Conservation (phyloP, 1,140 invertebrate species). For the Eupeodes corollae region DNA sequence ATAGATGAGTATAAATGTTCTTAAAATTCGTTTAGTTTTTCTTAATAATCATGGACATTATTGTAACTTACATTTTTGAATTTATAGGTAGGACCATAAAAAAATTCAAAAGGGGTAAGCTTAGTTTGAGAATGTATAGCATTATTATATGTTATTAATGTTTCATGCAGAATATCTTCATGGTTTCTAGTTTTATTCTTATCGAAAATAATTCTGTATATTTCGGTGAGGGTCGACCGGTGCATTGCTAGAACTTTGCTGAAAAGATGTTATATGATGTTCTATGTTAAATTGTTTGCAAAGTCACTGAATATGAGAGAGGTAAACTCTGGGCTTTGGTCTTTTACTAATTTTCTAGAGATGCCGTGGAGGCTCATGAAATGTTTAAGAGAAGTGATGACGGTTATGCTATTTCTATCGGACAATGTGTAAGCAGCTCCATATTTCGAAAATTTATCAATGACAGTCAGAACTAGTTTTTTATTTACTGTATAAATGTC, state of each 20-base stretch:
- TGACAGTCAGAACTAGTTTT: constrained; percentile 17
- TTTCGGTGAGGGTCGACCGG: constrained; percentile 13
- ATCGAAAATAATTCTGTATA: constrained; percentile 5
- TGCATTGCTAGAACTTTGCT: constrained; percentile 11
- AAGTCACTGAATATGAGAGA: constrained; percentile 13
- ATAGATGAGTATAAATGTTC: neutral
- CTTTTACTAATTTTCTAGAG: constrained; percentile 17
- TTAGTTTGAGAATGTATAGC: constrained; percentile 3
- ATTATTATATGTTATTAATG: constrained; percentile 4
- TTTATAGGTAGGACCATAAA: constrained; percentile 2
- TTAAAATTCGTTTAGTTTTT: constrained; percentile 5
- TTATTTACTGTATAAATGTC: constrained; percentile 18
- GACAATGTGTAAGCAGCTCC: constrained; percentile 17
- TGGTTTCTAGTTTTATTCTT: neutral
- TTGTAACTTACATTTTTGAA: constrained; percentile 5
- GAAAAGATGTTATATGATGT: constrained; percentile 7
- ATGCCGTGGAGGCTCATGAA: constrained; percentile 12
- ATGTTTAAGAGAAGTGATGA: constrained; percentile 12
- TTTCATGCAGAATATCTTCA: constrained; percentile 3
- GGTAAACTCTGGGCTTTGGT: constrained; percentile 13
- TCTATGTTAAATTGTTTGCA: constrained; percentile 11
- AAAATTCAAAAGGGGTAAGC: constrained; percentile 7
- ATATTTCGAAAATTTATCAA: constrained; percentile 25
- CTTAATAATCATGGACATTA: constrained; percentile 4
- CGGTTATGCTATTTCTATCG: constrained; percentile 5